Conservation (phyloP, 2,113 vertebrate genomes). For the Himantopus leucocephalus region DNA sequence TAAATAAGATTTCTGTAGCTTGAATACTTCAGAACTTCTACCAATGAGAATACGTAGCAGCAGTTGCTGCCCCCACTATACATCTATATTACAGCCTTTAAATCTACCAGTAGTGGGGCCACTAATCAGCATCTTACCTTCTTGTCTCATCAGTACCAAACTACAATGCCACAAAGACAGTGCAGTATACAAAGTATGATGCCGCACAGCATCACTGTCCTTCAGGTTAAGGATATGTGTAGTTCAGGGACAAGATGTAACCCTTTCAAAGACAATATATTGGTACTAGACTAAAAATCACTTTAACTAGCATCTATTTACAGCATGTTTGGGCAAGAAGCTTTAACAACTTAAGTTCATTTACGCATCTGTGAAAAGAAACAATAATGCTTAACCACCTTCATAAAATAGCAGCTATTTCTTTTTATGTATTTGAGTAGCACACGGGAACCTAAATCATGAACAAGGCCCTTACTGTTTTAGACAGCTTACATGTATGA, state of each 20-base stretch:
- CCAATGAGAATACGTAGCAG: background rate
- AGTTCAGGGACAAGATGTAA: background rate
- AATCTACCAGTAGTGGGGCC: background rate
- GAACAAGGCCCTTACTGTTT: background rate
- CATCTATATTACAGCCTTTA: background rate
- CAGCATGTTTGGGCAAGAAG: background rate
- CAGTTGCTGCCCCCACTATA: background rate
- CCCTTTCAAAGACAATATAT: background rate
- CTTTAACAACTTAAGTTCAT: background rate
- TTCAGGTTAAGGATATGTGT: background rate
- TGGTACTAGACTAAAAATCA: background rate
- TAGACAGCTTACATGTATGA: background rate
- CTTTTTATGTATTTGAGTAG: background rate
- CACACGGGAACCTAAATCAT: background rate
- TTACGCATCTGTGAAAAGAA: background rate
- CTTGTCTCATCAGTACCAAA: slow-evolving; percentile 13
- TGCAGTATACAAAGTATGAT: background rate
- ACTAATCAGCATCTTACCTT: slow-evolving; percentile 36
- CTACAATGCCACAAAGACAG: background rate
- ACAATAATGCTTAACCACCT: background rate
- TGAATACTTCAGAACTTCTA: background rate
- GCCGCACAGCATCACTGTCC: background rate
- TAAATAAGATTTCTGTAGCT: background rate
- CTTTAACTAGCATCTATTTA: background rate
- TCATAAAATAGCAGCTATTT: background rate